Conservation (phyloP, 92 coral and sea anemone species). For the Paramuricea clavata region DNA sequence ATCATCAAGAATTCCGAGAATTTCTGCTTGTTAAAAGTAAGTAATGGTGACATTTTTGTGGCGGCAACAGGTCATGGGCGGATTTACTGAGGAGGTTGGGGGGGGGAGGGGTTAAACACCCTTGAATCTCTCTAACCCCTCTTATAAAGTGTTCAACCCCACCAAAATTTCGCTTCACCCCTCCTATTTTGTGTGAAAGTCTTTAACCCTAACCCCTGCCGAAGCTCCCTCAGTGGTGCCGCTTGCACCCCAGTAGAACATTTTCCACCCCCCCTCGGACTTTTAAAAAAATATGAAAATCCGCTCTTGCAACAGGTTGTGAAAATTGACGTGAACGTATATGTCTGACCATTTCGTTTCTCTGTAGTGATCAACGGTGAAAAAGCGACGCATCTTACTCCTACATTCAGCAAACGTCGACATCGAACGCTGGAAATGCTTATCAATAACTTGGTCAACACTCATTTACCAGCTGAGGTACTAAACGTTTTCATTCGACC, state of each 20-base stretch:
- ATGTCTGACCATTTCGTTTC: not conserved
- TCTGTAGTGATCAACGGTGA: constrained; percentile 93
- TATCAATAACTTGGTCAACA: constrained; percentile 84
- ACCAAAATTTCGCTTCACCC: too few species aligned
- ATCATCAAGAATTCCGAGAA: constrained; percentile 90
- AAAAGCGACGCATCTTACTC: constrained; percentile 95
- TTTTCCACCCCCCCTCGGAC: too few species aligned
- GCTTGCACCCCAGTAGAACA: too few species aligned
- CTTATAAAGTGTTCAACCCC: too few species aligned
- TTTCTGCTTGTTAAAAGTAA: constrained; percentile 95
- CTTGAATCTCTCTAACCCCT: too few species aligned
- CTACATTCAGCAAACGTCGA: constrained; percentile 95
- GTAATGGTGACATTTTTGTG: too few species aligned
- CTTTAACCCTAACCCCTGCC: too few species aligned
- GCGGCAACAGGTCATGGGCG: not conserved
- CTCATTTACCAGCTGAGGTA: constrained; percentile 86
- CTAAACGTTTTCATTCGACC: not conserved
- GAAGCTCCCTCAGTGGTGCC: too few species aligned
- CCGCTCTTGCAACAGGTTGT: too few species aligned
- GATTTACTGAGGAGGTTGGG: not conserved
- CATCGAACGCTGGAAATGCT: constrained; percentile 97
- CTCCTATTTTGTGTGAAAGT: too few species aligned
- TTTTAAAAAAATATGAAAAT: too few species aligned
- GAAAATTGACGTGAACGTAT: not conserved
- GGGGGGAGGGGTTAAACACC: too few species aligned